phyloP scores from a whole-genome alignment of 2,888 invertebrate species.

The Conomelus anceps region DNA sequence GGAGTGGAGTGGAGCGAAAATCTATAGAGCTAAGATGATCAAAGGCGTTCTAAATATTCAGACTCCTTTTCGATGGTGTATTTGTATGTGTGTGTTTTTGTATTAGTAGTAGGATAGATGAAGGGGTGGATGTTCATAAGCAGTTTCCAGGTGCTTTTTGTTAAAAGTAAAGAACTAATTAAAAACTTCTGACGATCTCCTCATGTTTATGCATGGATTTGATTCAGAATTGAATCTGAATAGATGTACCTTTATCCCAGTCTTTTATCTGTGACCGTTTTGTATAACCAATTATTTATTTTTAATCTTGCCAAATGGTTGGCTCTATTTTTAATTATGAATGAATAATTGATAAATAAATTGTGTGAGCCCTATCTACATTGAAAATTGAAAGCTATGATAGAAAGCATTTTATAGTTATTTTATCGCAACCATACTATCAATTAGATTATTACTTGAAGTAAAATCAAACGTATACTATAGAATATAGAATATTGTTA shows the following conservation, averaged over 20 bases:
- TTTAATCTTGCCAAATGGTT: not conserved
- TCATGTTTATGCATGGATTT: not conserved
- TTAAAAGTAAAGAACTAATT: not conserved
- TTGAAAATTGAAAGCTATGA: no score
- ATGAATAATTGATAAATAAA: no score
- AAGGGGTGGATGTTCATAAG: not conserved
- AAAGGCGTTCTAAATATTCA: not conserved
- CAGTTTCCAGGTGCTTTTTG: not conserved
- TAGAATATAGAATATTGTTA: no score
- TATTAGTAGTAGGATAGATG: not conserved
- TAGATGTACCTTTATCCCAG: not conserved
- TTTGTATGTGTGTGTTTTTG: not conserved
- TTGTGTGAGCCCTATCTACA: no score
- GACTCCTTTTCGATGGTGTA: not conserved
- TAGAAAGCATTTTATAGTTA: no score
- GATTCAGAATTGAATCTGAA: not conserved
- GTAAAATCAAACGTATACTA: no score
- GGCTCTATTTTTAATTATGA: not conserved
- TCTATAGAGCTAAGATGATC: not conserved
- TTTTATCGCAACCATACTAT: no score
- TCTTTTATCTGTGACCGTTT: no score
- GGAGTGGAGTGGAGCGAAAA: not conserved
- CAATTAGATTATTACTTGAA: no score
- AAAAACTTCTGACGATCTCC: not conserved
- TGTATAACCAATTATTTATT: no score